phyloP scores from a whole-genome alignment of 1,140 invertebrate species.

The Drosophila melanogaster region DNA sequence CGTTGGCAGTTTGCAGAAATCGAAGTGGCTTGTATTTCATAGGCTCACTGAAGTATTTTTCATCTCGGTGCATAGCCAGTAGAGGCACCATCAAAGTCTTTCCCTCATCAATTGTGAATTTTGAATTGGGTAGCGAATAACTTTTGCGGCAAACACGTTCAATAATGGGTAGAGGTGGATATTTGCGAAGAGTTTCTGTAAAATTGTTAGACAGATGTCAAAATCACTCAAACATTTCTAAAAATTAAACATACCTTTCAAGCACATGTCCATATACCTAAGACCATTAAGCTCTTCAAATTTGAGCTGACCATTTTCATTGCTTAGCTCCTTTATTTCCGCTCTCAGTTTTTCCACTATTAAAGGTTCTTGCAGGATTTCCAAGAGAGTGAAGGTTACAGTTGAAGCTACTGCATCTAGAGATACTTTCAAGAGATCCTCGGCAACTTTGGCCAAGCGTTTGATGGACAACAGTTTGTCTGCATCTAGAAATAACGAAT shows the following conservation, averaged over 20 bases:
- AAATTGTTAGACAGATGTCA: too few relatives aligned
- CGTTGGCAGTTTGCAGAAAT: slow-evolving; percentile 83
- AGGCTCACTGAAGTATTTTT: slow-evolving; percentile 87
- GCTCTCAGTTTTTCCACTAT: slow-evolving; percentile 67
- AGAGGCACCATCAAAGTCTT: slow-evolving; percentile 72
- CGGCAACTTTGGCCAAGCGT: slow-evolving; percentile 64
- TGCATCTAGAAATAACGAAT: slow-evolving; percentile 34
- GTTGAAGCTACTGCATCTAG: slow-evolving; percentile 62
- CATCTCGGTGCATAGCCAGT: slow-evolving; percentile 86
- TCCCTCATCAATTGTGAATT: slow-evolving; percentile 78
- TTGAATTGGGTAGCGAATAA: slow-evolving; percentile 60
- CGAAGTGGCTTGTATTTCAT: slow-evolving; percentile 85
- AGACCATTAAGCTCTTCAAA: slow-evolving; percentile 58
- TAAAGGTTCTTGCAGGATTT: slow-evolving; percentile 64
- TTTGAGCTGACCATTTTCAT: slow-evolving; percentile 30
- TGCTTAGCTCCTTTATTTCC: slow-evolving; percentile 52
- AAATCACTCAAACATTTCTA: too few relatives aligned
- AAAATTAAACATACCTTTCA: slow-evolving; percentile 51
- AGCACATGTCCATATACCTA: slow-evolving; percentile 74
- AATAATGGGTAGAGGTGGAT: slow-evolving; percentile 83
- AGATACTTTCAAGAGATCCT: slow-evolving; percentile 68
- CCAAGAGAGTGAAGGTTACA: slow-evolving; percentile 60
- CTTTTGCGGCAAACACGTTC: slow-evolving; percentile 69
- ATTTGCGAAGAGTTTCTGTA: slow-evolving; percentile 85
- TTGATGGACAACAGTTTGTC: slow-evolving; percentile 71